Percentiles rank a stretch among this genome's conserved stretches.
phyloP scores from a whole-genome alignment of 2,888 invertebrate genomes.

The Erpobdella octoculata region DNA sequence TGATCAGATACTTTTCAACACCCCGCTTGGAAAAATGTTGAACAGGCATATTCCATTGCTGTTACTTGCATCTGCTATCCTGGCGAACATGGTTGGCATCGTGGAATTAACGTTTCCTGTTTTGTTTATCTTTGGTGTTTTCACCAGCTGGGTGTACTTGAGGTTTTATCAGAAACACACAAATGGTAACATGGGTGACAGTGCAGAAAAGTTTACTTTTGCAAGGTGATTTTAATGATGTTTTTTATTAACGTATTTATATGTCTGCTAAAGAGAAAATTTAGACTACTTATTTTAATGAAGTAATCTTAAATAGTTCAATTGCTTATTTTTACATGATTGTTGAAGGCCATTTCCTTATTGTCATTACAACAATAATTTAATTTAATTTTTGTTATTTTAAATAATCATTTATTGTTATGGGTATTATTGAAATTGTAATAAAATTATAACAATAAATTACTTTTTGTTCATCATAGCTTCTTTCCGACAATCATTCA shows the following conservation, averaged over 20 bases:
- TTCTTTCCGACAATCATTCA: conserved; percentile 91
- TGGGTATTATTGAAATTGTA: no score
- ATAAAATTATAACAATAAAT: no score
- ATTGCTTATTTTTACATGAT: background rate
- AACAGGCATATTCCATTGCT: conserved; percentile 81
- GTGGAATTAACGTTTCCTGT: conserved; percentile 85
- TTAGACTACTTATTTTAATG: no score
- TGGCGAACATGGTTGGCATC: conserved; percentile 60
- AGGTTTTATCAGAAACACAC: conserved; percentile 90
- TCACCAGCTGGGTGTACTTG: conserved; percentile 87
- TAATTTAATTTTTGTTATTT: no score
- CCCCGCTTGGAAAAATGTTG: conserved; percentile 70
- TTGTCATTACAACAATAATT: background rate
- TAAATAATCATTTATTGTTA: no score
- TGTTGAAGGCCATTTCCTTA: background rate
- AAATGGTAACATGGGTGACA: conserved; percentile 83
- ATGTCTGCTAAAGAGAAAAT: no score
- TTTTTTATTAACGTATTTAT: no score
- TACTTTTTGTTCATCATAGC: conserved; percentile 57
- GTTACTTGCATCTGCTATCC: conserved; percentile 69
- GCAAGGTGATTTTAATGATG: conserved; percentile 61
- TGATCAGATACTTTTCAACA: conserved; percentile 82
- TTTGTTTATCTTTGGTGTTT: conserved; percentile 84
- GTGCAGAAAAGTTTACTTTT: conserved; percentile 92
- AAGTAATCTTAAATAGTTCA: no score